Conservation (phyloP, 2,113 vertebrate genomes). For the Otocyon megalotis region DNA sequence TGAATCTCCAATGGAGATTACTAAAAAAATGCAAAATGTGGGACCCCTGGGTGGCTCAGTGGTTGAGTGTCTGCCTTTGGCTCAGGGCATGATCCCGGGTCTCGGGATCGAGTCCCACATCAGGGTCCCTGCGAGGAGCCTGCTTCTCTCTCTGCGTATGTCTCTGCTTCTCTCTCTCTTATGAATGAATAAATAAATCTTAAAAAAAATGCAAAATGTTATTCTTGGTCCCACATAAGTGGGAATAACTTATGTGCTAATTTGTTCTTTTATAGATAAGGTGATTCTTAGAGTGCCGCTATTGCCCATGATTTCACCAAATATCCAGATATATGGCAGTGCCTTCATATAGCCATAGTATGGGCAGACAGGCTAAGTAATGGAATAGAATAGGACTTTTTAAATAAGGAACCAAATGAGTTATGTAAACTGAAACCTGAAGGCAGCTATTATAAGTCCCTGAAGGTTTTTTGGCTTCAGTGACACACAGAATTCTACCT, state of each 20-base stretch:
- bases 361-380: neutral
- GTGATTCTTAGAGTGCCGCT: neutral
- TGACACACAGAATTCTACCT: neutral
- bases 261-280: constrained; percentile 24
- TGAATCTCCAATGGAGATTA: neutral
- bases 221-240: neutral
- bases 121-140: too few species aligned
- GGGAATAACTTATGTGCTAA: neutral
- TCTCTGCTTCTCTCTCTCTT: too few species aligned
- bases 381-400: neutral
- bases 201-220: neutral
- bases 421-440: neutral
- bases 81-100: too few species aligned
- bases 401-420: neutral
- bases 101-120: too few species aligned
- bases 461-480: neutral
- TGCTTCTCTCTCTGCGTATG: too few species aligned
- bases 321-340: neutral
- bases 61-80: too few species aligned
- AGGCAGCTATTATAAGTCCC: neutral
- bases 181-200: too few species aligned
- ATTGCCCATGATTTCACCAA: neutral
- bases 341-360: neutral
- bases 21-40: neutral
- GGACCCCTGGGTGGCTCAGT: too few species aligned